Evolutionary conservation across 2,888 invertebrate genomes (phyloP).

Genomic region (Hoplodrina ambigua): DNA sequence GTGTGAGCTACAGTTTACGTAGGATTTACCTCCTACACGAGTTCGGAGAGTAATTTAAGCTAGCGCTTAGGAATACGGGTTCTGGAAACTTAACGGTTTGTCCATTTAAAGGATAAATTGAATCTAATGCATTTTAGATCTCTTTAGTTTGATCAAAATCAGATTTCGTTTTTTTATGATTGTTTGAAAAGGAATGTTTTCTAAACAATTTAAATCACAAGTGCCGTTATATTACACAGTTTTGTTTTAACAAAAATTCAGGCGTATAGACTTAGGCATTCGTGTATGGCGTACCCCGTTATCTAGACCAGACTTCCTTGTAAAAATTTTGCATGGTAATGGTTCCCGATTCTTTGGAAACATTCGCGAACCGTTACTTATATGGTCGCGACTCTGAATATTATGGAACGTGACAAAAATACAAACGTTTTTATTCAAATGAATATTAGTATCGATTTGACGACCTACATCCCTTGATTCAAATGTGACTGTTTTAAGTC

Average conservation of each 20-base stretch:
- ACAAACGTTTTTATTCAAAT: conserved; percentile 72
- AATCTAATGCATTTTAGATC: conserved; percentile 17
- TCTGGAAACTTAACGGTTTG: conserved; percentile 15
- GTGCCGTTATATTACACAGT: conserved; percentile 24
- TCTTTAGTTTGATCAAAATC: neutral
- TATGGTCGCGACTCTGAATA: conserved; percentile 77
- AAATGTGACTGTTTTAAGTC: conserved; percentile 9
- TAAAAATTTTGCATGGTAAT: conserved; percentile 79
- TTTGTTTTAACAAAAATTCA: conserved; percentile 28
- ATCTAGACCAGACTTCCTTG: conserved; percentile 74
- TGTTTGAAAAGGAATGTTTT: neutral
- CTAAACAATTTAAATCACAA: neutral
- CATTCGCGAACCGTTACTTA: conserved; percentile 79
- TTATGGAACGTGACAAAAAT: conserved; percentile 79
- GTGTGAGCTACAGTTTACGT: conserved; percentile 20
- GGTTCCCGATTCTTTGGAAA: conserved; percentile 75
- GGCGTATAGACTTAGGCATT: conserved; percentile 47
- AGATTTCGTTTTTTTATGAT: neutral
- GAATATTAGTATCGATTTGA: conserved; percentile 65
- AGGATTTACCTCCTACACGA: conserved; percentile 47
- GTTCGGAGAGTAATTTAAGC: conserved; percentile 19
- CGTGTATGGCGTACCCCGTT: conserved; percentile 70
- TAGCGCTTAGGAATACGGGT: conserved; percentile 22
- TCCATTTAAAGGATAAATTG: conserved; percentile 3
- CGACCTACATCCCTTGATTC: conserved; percentile 36